phyloP scores from a whole-genome alignment of 2,797 vertebrate species.

The Hylomyscus alleni region DNA sequence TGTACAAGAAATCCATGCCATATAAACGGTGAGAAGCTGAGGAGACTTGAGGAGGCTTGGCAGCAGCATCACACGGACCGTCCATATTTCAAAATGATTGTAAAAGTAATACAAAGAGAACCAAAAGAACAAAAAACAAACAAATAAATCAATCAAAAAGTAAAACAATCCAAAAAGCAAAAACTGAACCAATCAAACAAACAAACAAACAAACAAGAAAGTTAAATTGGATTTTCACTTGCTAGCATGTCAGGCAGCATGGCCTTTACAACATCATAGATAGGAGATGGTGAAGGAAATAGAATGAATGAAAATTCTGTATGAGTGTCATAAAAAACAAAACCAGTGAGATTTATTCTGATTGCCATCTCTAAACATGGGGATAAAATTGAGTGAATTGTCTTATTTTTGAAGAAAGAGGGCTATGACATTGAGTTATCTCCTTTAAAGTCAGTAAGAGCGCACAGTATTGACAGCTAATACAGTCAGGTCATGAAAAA shows the following conservation, averaged over 20 bases:
- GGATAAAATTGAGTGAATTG: constrained; percentile 12
- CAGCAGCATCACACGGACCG: background rate
- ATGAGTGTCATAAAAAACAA: background rate
- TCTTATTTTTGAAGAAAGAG: background rate
- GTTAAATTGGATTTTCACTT: background rate
- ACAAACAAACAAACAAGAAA: background rate
- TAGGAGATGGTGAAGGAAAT: background rate
- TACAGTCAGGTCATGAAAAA: background rate
- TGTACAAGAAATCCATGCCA: constrained; percentile 3
- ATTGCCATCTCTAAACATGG: background rate
- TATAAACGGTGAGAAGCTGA: background rate
- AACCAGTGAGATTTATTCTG: background rate
- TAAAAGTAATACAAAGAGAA: constrained; percentile 29
- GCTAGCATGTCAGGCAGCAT: background rate
- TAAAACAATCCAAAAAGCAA: background rate
- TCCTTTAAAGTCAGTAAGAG: constrained; percentile 40
- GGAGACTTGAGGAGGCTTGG: background rate
- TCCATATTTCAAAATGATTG: background rate
- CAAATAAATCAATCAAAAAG: background rate
- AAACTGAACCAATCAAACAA: background rate
- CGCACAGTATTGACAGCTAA: background rate
- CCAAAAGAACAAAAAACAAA: background rate
- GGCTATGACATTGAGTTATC: background rate
- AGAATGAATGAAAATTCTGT: background rate
- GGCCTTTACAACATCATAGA: background rate